Evolutionary conservation across 2,888 invertebrate genomes (phyloP), one percentile per base, ranked within the genome.

Genomic region (Pterostichus madidus): DNA sequence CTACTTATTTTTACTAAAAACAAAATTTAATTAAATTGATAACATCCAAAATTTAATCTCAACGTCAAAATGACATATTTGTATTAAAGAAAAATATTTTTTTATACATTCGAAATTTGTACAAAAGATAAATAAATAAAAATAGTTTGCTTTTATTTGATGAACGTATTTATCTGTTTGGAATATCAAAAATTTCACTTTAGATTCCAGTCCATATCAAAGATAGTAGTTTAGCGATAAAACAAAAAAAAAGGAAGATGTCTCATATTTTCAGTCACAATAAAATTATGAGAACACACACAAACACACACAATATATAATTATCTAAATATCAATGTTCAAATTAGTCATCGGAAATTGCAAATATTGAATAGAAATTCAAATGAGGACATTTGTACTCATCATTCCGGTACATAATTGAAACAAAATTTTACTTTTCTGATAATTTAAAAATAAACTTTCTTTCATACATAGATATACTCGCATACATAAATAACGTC

Each of bases 211-310:
- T 59, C 32, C 31, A 64, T 32, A 61, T 13, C 13, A 11, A 4
- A 13, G 64, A 64, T 64, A 64, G 2, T 64, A n/a, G 13, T 7
- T 64, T 11, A 35, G 13, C 13, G 64, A 64, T 64, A 64, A 64
- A 64, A 35, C 6, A 6, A 32, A 32, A 32, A 35, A 64, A 59
- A 59, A 31, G 11, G 39, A 39, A 3, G 39, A 6, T 64, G n/a
- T 64, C n/a, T 64, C 35, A n/a, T 32, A 61, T 11, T 61, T 61
- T 61, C 32, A 32, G 32, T 10, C 61, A 61, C 61, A 61, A 61
- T 13, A 64, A 35, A 64, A 24, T 24, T 24, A 24, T 24, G 24
- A 24, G 24, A 24, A 64, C 35, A 13, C 8, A 31, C 17, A 10
- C 59, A 10, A 3, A 39, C 39, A 5, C 5, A 39, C 39, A 39